Conservation (phyloP, 1,140 invertebrate species). For the Lanistes nyassanus region DNA sequence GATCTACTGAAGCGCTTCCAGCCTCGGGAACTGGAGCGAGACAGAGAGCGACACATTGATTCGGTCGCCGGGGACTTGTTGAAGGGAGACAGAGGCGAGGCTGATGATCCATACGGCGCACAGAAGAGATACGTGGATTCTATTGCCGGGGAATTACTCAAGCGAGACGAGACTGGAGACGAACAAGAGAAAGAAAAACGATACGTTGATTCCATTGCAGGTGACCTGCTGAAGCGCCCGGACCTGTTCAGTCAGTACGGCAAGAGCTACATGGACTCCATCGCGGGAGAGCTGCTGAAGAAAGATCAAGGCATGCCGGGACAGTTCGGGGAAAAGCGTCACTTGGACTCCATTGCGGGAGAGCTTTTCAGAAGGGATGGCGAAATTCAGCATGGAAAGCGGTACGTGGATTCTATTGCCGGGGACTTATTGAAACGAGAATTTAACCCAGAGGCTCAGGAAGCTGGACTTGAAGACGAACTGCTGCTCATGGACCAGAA, state of each 20-base stretch:
- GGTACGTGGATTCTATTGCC: constrained; percentile 22
- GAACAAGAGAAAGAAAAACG: neutral
- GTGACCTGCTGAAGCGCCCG: constrained; percentile 4
- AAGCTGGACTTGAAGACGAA: too few relatives aligned
- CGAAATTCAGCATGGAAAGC: neutral
- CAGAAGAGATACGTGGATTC: constrained; percentile 11
- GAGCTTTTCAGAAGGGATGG: neutral
- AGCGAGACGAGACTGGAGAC: neutral
- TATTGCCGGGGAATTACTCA: constrained; percentile 13
- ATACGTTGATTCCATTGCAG: constrained; percentile 10
- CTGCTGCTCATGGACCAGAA: too few relatives aligned
- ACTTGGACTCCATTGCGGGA: neutral
- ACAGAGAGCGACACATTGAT: neutral
- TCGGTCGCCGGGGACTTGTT: constrained; percentile 10
- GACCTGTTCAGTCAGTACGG: neutral
- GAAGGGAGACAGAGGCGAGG: constrained; percentile 3
- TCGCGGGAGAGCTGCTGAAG: constrained; percentile 14
- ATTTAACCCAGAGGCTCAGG: neutral
- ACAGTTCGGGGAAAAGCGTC: neutral
- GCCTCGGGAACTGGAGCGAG: neutral
- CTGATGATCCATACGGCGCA: too few relatives aligned
- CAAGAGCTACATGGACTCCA: neutral
- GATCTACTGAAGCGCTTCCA: neutral
- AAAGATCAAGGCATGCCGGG: neutral
- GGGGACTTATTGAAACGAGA: constrained; percentile 14